phyloP scores from a whole-genome alignment of 2,113 vertebrate species.

The Euleptes europaea region DNA sequence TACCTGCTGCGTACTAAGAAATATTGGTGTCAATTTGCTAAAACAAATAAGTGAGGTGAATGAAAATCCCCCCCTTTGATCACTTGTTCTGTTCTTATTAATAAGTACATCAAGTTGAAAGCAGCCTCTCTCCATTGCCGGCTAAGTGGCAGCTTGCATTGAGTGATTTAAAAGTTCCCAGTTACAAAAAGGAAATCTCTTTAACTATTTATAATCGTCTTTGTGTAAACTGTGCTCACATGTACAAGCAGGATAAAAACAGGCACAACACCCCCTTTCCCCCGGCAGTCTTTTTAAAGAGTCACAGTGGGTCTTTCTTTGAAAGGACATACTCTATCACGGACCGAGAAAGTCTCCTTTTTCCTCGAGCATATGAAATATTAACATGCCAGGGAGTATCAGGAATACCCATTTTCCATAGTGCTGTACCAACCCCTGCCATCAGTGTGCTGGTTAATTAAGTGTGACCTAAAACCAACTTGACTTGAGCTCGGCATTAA shows the following conservation, averaged over 20 bases:
- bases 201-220: slow-evolving; percentile 73
- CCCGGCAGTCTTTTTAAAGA: slow-evolving; percentile 50
- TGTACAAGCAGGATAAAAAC: slow-evolving; percentile 42
- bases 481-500: slow-evolving; percentile 86
- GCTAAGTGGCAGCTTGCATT: slow-evolving; percentile 53
- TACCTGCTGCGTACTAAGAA: slow-evolving; percentile 54
- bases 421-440: slow-evolving; percentile 70
- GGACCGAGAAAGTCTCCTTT: slow-evolving; percentile 51
- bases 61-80: slow-evolving; percentile 59
- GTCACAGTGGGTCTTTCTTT: slow-evolving; percentile 41
- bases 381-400: slow-evolving; percentile 76
- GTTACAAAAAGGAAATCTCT: slow-evolving; percentile 61
- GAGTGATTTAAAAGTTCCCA: slow-evolving; percentile 59
- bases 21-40: slow-evolving; percentile 52
- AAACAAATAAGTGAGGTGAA: slow-evolving; percentile 62
- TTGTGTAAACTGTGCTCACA: slow-evolving; percentile 60
- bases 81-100: slow-evolving; percentile 52
- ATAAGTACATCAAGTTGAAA: slow-evolving; percentile 47
- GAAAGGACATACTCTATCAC: slow-evolving; percentile 54
- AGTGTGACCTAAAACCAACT: slow-evolving; percentile 90
- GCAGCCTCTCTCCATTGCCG: slow-evolving; percentile 46
- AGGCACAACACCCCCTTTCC: slow-evolving; percentile 36
- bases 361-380: slow-evolving; percentile 75
- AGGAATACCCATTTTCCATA: slow-evolving; percentile 75
- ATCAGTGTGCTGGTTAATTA: slow-evolving; percentile 84